Percentiles rank a stretch among this genome's conserved stretches.
These are phyloP conservation scores for Alethe castanea DNA, from an alignment of 2,113 vertebrate genomes.

Conservation along the genomic window DNA sequence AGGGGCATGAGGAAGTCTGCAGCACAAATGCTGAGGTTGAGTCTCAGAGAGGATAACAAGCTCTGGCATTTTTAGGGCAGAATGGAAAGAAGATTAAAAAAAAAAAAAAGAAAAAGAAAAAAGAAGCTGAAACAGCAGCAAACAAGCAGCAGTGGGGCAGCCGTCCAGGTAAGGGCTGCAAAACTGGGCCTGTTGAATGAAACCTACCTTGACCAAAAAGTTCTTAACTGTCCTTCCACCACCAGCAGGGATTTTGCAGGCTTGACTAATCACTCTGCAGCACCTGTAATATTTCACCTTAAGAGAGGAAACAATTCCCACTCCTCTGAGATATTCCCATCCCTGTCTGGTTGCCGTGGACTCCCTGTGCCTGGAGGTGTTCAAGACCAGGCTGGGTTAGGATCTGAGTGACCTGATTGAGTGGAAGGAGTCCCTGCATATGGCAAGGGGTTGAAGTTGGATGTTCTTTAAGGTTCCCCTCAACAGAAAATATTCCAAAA, in stretches of 20 bases:
- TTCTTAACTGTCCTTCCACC: background rate
- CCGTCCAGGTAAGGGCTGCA: background rate
- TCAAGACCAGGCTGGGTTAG: background rate
- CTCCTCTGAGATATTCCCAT: background rate
- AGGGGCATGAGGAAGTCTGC: background rate
- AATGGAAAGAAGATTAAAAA: background rate
- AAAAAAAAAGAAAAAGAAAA: background rate
- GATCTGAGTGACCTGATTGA: background rate
- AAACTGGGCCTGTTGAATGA: background rate
- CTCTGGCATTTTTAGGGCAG: slow-evolving; percentile 67
- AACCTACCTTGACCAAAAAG: background rate
- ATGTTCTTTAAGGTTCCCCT: background rate
- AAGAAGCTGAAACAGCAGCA: slow-evolving; percentile 50
- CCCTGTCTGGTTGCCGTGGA: background rate
- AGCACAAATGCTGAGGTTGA: slow-evolving; percentile 35
- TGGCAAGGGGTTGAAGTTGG: background rate
- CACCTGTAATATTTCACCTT: background rate
- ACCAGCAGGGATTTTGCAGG: background rate
- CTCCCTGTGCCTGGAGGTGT: background rate
- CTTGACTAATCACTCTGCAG: background rate
- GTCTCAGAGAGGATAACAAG: slow-evolving; percentile 29
- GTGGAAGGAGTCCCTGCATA: background rate
- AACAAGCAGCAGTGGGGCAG: background rate
- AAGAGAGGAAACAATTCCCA: background rate
- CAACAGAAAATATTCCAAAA: background rate